Conservation (phyloP, 2,797 vertebrate species). For the Enteromius mattozi region DNA sequence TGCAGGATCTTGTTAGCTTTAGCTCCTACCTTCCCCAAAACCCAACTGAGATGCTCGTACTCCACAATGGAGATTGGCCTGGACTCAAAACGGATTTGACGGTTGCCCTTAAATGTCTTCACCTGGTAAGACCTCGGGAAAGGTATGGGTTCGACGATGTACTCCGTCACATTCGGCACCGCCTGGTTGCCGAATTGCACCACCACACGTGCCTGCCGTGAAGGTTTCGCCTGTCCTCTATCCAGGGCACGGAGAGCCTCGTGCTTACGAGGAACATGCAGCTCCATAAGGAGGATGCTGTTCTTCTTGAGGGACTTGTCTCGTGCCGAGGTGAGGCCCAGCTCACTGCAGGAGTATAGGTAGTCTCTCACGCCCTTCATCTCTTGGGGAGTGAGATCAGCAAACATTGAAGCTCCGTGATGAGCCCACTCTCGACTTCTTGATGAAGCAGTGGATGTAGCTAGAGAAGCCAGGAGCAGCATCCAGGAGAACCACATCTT, state of each 20-base stretch:
- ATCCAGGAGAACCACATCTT: constrained; percentile 72
- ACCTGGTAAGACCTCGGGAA: constrained; percentile 72
- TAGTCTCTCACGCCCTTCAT: constrained; percentile 81
- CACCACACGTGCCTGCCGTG: constrained; percentile 83
- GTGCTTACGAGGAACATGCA: constrained; percentile 85
- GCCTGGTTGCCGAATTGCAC: constrained; percentile 85
- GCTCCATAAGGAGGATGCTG: constrained; percentile 88
- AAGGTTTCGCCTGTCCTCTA: constrained; percentile 73
- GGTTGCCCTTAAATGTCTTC: constrained; percentile 65
- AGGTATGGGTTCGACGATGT: constrained; percentile 86
- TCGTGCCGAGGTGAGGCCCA: constrained; percentile 73
- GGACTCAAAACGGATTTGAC: constrained; percentile 73
- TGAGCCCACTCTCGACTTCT: constrained; percentile 76
- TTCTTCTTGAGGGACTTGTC: constrained; percentile 80
- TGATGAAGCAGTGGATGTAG: neutral
- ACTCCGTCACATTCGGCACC: constrained; percentile 86
- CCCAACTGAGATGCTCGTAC: constrained; percentile 71
- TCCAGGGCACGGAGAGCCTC: constrained; percentile 83
- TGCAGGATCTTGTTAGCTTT: constrained; percentile 79
- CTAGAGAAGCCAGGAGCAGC: constrained; percentile 66
- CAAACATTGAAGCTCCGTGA: constrained; percentile 82
- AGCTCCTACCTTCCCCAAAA: constrained; percentile 65
- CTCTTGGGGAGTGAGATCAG: constrained; percentile 83
- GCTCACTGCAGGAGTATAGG: constrained; percentile 76
- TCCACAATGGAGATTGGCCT: constrained; percentile 80